Base-by-base conservation (phyloP, 2,113 vertebrate genomes). In the Psephotus haematonotus region DNA sequence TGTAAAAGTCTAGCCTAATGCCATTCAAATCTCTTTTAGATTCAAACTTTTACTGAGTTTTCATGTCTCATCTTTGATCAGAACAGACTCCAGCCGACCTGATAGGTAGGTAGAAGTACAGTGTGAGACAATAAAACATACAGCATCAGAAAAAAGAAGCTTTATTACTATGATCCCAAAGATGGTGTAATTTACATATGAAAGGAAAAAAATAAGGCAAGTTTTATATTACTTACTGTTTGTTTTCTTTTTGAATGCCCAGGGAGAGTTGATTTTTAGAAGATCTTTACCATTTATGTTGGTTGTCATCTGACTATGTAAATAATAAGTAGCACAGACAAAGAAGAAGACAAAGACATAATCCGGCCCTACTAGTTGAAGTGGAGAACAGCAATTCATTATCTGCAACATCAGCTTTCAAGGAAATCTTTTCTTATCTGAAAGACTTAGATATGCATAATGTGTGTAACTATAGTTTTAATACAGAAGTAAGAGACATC, bases 151-250 rank as follows among this genome's bases (percentile, higher is more conserved):
- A 88, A 84, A 82, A 67, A 86, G 7, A 63, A 46, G 7, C 17
- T 78, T 55, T 65, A 85, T 90, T 74, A 50, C 29, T 67, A 37
- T 53, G 53, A 84, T 67, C 17, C 55, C 50, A 87, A 79, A 92
- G 46, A 86, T 41, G 20, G 29, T 37, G 4, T 43, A 84, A 94
- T 94, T 90, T 88, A 33, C 50, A 68, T 91, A 93, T 80, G 59
- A 96, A 96, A 96, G 53, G n/a, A 72, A 88, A 88, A 93, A 84
- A 84, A 41, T 63, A 88, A 94, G 57, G 37, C 16, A 76, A n/a
- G 15, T 53, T 93, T 93, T 92, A 53, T 64, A n/a, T 92, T 82
- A n/a, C 57, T 77, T 91, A 39, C 41, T 60, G 22, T 43, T 90
- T 92, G 15, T n/a, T 93, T 90, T 86, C 55, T 70, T 59, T 93